Evolutionary conservation across 2,113 vertebrate genomes (phyloP).

Genomic region (Coptodon rendalli): DNA sequence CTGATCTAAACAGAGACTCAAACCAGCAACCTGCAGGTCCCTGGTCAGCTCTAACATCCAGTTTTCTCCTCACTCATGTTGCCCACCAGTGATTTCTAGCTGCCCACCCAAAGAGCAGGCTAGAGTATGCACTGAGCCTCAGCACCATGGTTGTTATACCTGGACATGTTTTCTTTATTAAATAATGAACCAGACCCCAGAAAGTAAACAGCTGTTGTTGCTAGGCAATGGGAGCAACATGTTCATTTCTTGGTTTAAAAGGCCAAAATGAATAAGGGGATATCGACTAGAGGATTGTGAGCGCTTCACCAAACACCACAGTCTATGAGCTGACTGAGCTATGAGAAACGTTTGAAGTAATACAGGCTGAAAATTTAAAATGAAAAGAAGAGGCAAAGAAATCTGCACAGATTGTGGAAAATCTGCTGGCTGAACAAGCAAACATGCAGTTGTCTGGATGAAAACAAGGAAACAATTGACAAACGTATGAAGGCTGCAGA

Average conservation of each 20-base stretch:
- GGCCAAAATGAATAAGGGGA: neutral
- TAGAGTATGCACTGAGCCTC: neutral
- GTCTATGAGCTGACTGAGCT: neutral
- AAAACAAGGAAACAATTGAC: neutral
- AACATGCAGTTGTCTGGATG: neutral
- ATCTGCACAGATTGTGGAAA: neutral
- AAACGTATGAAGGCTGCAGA: neutral
- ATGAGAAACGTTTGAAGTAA: neutral
- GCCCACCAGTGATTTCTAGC: neutral
- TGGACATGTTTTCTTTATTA: neutral
- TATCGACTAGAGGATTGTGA: neutral
- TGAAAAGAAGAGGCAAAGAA: neutral
- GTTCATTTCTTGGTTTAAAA: neutral
- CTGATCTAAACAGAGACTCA: neutral
- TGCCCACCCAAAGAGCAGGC: neutral
- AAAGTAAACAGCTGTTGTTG: neutral
- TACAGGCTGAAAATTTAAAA: neutral
- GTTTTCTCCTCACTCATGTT: neutral
- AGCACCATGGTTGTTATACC: neutral
- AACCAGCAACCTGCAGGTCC: accelerated
- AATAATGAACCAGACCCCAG: neutral
- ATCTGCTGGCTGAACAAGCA: neutral
- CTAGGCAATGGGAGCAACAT: neutral
- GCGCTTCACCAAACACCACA: neutral
- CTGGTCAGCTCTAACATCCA: accelerated